Evolutionary conservation across 1,140 invertebrate genomes (phyloP), one percentile per base, ranked within the genome.

Genomic region (Argopecten irradians): DNA sequence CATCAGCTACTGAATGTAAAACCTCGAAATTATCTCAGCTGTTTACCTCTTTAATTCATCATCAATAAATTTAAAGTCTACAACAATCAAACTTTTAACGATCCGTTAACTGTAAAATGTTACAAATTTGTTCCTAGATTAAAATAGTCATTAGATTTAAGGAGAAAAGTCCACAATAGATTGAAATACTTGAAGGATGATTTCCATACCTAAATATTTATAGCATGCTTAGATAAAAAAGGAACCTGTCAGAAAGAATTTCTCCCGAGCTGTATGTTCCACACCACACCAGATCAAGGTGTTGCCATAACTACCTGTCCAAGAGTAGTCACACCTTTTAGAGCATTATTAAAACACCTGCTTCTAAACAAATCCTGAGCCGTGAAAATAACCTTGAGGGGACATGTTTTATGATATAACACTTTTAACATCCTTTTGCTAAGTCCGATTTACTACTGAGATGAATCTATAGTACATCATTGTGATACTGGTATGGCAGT

Each of bases 351-450:
- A 71, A 28, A 71, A 71, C 55, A 71, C 55, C 55, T 71, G 55
- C 55, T 71, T 28, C 13, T 5, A 28, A 71, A 71, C 55, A 28
- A 46, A 71, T n/a, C 22, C 28, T 71, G 55, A 71, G 28, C 28
- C 14, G 55, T 71, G 7, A 71, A n/a, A 71, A n/a, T 71, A n/a
- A 11, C 55, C 55, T 71, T n/a, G 22, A 28, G 55, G n/a, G 55
- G 55, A 71, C 55, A 71, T 22, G n/a, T 71, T 71, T 71, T 71
- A n/a, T 28, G n/a, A 71, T 16, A 71, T 28, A 3, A 71, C 22
- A 71, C 55, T 71, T 71, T 71, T 71, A 71, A n/a, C 55, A 71
- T 71, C 55, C n/a, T 71, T 28, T n/a, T 71, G 55, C 16, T 71
- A 71, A 71, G 22, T 71, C n/a, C 5, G 11, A 71, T 71, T 71